phyloP scores from a whole-genome alignment of 2,888 invertebrate genomes.

The Drosophila melanocephala region DNA sequence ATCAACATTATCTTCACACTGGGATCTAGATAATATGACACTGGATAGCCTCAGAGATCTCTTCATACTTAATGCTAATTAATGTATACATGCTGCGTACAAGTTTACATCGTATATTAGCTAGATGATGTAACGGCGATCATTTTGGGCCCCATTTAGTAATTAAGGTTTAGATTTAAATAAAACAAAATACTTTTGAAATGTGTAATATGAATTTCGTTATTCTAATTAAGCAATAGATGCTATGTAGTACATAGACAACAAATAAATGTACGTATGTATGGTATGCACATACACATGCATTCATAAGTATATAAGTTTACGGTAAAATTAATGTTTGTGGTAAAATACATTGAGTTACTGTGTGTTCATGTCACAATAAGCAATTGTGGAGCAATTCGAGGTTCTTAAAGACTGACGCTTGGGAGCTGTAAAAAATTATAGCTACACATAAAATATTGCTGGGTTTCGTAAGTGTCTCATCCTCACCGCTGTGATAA shows the following conservation, averaged over 20 bases:
- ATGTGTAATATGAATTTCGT: constrained; percentile 58
- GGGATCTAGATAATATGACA: constrained; percentile 81
- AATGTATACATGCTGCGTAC: not conserved
- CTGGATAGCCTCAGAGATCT: constrained; percentile 68
- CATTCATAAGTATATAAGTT: constrained; percentile 33
- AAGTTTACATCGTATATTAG: not conserved
- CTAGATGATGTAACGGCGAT: not conserved
- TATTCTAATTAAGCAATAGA: constrained; percentile 61
- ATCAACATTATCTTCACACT: constrained; percentile 68
- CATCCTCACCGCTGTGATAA: constrained; percentile 1
- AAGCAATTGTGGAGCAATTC: constrained; percentile 54
- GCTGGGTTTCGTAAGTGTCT: constrained; percentile 43
- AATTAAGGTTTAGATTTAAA: not conserved
- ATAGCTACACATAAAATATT: constrained; percentile 57
- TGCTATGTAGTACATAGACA: constrained; percentile 64
- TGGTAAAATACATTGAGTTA: constrained; percentile 54
- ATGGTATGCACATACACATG: constrained; percentile 33
- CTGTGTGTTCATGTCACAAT: constrained; percentile 20
- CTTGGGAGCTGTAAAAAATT: constrained; percentile 47
- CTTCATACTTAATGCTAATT: constrained; percentile 59
- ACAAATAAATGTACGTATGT: constrained; percentile 58
- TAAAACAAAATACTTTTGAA: constrained; percentile 12
- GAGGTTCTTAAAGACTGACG: constrained; percentile 53
- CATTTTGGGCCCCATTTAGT: too few species aligned
- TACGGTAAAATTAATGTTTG: constrained; percentile 55